Evolutionary conservation across 2,113 vertebrate species (phyloP), one percentile per base, ranked within the genome.

Genomic region (Ciconia stormi): DNA sequence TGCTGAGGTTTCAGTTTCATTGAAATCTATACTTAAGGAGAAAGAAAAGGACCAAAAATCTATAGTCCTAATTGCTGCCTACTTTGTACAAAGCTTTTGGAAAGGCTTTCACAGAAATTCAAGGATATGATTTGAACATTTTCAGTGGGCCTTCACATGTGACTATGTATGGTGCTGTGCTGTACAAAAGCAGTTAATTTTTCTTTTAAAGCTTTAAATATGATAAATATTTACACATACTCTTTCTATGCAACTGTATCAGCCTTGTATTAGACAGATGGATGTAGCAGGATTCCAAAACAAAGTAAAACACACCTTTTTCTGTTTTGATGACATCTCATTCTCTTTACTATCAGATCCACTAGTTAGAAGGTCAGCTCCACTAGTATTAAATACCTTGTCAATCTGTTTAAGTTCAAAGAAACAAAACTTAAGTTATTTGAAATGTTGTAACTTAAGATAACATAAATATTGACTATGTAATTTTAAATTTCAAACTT

Each of bases 331-430:
- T 74, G 98, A 98, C 21, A 98, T 95, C 58, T 99, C 99, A 52
- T 98, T 99, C 82, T 99, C 99, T 96, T 99, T 99, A 72, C 96
- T 98, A 63, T 99, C 99, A 72, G 98, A 97, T 59, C 98, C 98
- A 21, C 98, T 66, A 90, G 97, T 98, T 36, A 98, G 97, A 72
- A 98, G 96, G 81, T 98, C 98, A 62, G 98, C 81, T 73, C 99
- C 98, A 76, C 97, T 94, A 52, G 52, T 98, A 82, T 88, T 98
- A 97, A 99, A 99, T 71, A 99, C 98, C 53, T 98, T 99, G 61
- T 99, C 99, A 73, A 99, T 98, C 99, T 99, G 98, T 96, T 97
- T 29, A 96, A 92, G 93, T 52, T 92, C 59, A 93, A 96, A 95
- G 55, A 74, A 92, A 72, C 38, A 58, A 62, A 79, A 26, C 6